Percentiles rank a stretch among this genome's conserved stretches.
Conservation (phyloP, 2,888 invertebrate genomes). For the Heliconius cydno region DNA sequence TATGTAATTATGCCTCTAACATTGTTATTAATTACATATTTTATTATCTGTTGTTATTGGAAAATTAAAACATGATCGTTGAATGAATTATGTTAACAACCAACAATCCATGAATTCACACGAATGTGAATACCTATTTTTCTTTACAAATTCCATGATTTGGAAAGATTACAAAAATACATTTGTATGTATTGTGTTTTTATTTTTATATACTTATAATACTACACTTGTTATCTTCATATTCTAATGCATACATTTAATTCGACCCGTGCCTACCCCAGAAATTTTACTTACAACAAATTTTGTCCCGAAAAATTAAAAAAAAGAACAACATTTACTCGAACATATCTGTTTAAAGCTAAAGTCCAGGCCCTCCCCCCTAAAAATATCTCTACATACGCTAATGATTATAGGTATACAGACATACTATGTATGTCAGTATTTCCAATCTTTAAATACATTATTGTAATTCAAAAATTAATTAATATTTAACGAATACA, state of each 20-base stretch:
- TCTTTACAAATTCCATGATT: background rate
- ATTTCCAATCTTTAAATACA: too few species aligned
- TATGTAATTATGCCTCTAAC: slow-evolving; percentile 34
- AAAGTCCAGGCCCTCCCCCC: too few species aligned
- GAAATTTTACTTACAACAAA: too few species aligned
- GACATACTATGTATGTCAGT: too few species aligned
- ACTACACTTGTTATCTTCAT: background rate
- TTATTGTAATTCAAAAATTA: too few species aligned
- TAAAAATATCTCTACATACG: too few species aligned
- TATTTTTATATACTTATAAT: background rate
- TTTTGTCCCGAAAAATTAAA: too few species aligned
- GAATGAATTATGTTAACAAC: slow-evolving; percentile 2
- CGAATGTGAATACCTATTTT: background rate
- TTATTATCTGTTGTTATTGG: slow-evolving; percentile 5
- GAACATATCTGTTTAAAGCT: too few species aligned
- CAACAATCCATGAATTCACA: slow-evolving; percentile 9
- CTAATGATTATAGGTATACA: too few species aligned
- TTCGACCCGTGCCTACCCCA: too few species aligned
- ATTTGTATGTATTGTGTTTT: background rate
- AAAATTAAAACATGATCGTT: background rate
- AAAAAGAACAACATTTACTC: too few species aligned
- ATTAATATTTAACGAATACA: too few species aligned
- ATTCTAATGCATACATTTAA: background rate
- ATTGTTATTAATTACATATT: slow-evolving; percentile 32
- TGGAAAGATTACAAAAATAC: background rate